Conservation (phyloP, 2,113 vertebrate genomes). For the Notarius quadriscutis region DNA sequence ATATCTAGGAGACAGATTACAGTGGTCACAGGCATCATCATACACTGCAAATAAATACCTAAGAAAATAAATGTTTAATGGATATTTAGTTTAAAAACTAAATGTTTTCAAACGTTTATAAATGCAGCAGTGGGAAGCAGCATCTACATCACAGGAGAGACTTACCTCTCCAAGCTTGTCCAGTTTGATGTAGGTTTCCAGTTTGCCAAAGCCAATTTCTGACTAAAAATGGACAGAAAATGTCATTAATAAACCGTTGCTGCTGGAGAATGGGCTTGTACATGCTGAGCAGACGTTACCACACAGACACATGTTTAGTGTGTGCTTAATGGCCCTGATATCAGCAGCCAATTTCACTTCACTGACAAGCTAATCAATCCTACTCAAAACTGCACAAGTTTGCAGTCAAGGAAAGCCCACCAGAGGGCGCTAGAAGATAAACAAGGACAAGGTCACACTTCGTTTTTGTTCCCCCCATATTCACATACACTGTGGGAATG, state of each 20-base stretch:
- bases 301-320: constrained; percentile 24
- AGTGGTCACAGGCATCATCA: background rate
- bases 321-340: constrained; percentile 15
- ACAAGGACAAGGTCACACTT: constrained; percentile 11
- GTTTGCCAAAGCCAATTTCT: constrained; percentile 76
- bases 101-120: background rate
- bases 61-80: background rate
- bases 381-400: background rate
- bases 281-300: constrained; percentile 40
- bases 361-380: constrained; percentile 38
- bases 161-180: constrained; percentile 77
- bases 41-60: background rate
- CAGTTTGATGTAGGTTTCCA: constrained; percentile 77
- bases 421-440: constrained; percentile 45
- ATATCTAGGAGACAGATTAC: background rate
- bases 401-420: constrained; percentile 1
- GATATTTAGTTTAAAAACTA: background rate
- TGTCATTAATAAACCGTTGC: constrained; percentile 31
- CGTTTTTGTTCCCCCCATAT: background rate
- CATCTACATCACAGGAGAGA: background rate
- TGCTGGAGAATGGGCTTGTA: constrained; percentile 17
- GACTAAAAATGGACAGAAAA: constrained; percentile 60
- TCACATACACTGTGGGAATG: constrained; percentile 18
- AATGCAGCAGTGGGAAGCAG: background rate
- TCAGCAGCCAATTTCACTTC: constrained; percentile 42